These are phyloP conservation scores for Pelodiscus sinensis DNA, from an alignment of 2,113 vertebrate genomes.

Conservation along the genomic window DNA sequence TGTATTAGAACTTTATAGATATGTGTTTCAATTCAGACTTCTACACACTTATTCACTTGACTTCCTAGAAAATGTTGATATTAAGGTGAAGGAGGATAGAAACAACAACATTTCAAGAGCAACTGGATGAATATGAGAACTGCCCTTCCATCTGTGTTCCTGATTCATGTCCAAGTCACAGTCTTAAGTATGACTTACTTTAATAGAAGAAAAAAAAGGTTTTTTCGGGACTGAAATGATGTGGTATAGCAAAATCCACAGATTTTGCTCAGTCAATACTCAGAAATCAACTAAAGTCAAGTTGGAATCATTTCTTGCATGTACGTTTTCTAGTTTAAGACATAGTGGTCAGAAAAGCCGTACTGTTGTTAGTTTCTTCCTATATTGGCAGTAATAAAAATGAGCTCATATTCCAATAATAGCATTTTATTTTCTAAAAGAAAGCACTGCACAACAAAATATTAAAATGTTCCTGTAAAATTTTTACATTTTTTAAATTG, in stretches of 20 bases:
- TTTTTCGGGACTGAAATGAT: not conserved
- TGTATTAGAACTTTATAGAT: not conserved
- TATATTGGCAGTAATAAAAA: not conserved
- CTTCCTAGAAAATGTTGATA: not conserved
- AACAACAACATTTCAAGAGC: not conserved
- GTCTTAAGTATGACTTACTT: not conserved
- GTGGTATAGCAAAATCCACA: not conserved
- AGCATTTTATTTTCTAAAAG: not conserved
- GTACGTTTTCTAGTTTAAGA: not conserved
- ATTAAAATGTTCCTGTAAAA: not conserved
- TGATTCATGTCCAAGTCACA: not conserved
- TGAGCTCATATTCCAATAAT: not conserved
- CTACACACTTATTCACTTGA: not conserved
- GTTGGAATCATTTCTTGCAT: not conserved
- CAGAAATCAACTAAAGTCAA: not conserved
- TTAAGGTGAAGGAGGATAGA: not conserved
- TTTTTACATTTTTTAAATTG: not conserved
- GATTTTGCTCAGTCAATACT: not conserved
- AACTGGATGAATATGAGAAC: conserved; percentile 3
- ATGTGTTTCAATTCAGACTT: not conserved
- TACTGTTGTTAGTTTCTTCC: not conserved
- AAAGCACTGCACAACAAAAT: not conserved
- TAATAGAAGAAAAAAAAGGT: not conserved
- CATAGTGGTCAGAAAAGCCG: not conserved
- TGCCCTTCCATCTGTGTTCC: not conserved